Base-by-base conservation (phyloP, 2,113 vertebrate genomes). In the Heterocephalus glaber region DNA sequence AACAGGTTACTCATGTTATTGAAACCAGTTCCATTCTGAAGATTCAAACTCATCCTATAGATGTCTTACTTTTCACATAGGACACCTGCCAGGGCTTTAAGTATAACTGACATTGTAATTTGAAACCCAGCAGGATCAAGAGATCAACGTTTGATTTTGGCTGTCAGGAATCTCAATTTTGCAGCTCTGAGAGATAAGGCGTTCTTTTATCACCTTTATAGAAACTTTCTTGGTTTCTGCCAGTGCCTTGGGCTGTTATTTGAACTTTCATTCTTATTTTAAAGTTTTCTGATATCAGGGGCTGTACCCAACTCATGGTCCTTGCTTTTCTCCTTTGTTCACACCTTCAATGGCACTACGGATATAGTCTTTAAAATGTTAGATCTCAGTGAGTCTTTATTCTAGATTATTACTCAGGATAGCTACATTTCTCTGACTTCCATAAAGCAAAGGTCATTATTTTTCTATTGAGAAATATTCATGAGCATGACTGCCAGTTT, bases 111-210 rank as follows among this genome's bases (percentile, higher is more conserved):
- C 84, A 89, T 17, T 84, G 35, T 70, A 66, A 74, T 94, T 92
- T 74, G 84, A 49, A 80, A 83, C 30, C 7, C 47, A 87, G 61
- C 35, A 87, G 66, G 84, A 96, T 92, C 85, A 66, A 41, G 11
- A 86, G 26, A 95, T 90, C 35, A 77, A 5, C 66, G 80, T 30
- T 80, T 80, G 85, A 92, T 68, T 79, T 83, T 4, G 30, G 6
- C 22, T 89, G 56, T 89, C 81, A 84, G 16, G 5, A 60, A 92
- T 90, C 80, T 95, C 80, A 65, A 22, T 84, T 89, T 90, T 96
- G 61, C 61, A 94, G 47, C 68, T 89, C 94, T 12, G 3, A 80
- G 38, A 83, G 84, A 80, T 95, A 96, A 95, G 88, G 58, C 1
- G 30, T 74, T 77, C n/a, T 63, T 92, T 92, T 89, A 66, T 74